Conservation (phyloP, 1,140 invertebrate genomes). For the Hypothenemus hampei region DNA sequence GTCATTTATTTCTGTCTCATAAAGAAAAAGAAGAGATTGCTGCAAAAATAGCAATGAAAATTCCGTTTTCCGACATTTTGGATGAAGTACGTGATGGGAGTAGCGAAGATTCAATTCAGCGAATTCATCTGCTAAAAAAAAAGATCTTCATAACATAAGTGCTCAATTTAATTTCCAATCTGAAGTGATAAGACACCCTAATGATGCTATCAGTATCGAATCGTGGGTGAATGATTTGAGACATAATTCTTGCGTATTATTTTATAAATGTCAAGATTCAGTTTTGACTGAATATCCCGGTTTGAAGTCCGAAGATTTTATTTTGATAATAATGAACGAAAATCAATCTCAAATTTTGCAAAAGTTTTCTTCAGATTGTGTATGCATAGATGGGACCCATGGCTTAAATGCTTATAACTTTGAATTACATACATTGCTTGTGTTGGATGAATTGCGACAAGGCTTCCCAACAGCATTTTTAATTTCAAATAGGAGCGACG, state of each 20-base stretch:
- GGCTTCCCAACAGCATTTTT: slow-evolving; percentile 24
- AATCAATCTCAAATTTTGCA: slow-evolving; percentile 1
- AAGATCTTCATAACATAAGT: slow-evolving; percentile 27
- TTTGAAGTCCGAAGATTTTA: slow-evolving; percentile 14
- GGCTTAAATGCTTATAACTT: slow-evolving; percentile 13
- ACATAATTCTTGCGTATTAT: not conserved
- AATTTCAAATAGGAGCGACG: slow-evolving; percentile 21
- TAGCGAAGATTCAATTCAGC: not conserved
- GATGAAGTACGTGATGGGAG: slow-evolving; percentile 21
- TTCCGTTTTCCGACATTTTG: slow-evolving; percentile 26
- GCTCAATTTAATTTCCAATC: slow-evolving; percentile 10
- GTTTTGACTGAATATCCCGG: slow-evolving; percentile 3
- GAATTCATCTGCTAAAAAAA: slow-evolving; percentile 24
- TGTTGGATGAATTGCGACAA: slow-evolving; percentile 18
- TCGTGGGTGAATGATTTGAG: slow-evolving; percentile 8
- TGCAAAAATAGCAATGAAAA: slow-evolving; percentile 23
- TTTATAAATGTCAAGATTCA: slow-evolving; percentile 17
- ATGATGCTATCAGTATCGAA: slow-evolving; percentile 8
- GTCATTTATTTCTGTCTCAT: slow-evolving; percentile 18
- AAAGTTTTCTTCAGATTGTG: slow-evolving; percentile 4
- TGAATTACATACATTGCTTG: slow-evolving; percentile 16
- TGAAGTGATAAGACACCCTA: slow-evolving; percentile 7
- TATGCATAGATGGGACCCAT: slow-evolving; percentile 27
- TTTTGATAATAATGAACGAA: slow-evolving; percentile 23
- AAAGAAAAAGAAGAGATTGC: slow-evolving; percentile 21